Evolutionary conservation across 1,140 invertebrate species (phyloP).

Genomic region (Aphidius gifuensis): DNA sequence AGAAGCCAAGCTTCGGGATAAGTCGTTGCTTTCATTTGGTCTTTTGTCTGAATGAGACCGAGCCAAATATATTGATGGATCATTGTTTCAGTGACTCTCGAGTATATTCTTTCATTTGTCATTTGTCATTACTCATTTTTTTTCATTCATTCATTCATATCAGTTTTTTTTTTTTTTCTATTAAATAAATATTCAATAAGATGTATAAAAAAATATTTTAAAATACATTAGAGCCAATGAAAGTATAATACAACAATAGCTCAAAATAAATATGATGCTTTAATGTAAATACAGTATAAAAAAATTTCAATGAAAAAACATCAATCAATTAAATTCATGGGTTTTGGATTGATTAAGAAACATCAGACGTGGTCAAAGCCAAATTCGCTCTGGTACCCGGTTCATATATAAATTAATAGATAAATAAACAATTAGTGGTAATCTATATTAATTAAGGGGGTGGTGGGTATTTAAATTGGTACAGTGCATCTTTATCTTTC

Average conservation of each 20-base stretch:
- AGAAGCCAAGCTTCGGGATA: constrained; percentile 39
- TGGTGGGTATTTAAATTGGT: constrained; percentile 1
- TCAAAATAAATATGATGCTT: neutral
- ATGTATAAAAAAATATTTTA: no score
- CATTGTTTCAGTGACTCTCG: constrained; percentile 13
- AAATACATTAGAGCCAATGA: no score
- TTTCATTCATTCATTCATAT: neutral
- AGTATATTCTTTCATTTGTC: constrained; percentile 5
- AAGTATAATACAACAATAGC: no score
- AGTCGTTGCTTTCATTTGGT: constrained; percentile 45
- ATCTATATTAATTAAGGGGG: constrained; percentile 55
- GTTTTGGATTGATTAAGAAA: neutral
- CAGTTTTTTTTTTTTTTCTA: no score
- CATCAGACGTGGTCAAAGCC: neutral
- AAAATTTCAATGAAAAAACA: constrained; percentile 24
- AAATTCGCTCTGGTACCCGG: constrained; percentile 23
- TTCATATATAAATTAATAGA: constrained; percentile 54
- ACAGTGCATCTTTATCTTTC: constrained; percentile 4
- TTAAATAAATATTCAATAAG: no score
- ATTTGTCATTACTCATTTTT: constrained; percentile 10
- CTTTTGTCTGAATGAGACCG: constrained; percentile 23
- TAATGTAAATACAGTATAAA: neutral
- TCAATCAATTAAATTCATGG: constrained; percentile 46
- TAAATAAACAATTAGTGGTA: constrained; percentile 56
- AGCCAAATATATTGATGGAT: constrained; percentile 18